These are phyloP conservation scores for Caracal caracal DNA, from an alignment of 2,113 vertebrate species.

Conservation along the genomic window DNA sequence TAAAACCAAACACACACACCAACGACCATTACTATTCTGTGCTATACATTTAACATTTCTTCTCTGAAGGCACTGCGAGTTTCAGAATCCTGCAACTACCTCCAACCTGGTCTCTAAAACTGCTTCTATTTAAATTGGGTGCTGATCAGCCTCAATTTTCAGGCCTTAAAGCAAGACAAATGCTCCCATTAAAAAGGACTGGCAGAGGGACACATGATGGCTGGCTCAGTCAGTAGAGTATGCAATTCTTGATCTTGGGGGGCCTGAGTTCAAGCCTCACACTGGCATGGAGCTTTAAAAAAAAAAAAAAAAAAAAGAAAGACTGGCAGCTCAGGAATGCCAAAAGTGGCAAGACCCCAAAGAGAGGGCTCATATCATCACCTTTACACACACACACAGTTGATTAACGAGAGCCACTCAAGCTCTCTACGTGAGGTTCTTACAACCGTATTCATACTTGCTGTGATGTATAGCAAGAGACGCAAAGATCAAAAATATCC, in stretches of 20 bases:
- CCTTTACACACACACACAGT: neutral
- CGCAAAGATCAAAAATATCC: conserved; percentile 25
- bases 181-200: neutral
- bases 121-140: conserved; percentile 8
- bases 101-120: conserved; percentile 26
- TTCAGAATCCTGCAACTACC: conserved; percentile 9
- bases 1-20: neutral
- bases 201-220: neutral
- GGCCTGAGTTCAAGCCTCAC: neutral
- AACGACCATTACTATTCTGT: neutral
- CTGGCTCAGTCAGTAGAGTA: neutral
- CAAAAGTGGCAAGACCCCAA: neutral
- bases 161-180: neutral
- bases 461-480: neutral
- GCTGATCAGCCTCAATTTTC: neutral
- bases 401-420: neutral
- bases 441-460: conserved; percentile 11
- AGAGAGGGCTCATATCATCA: neutral
- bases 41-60: neutral
- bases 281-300: neutral
- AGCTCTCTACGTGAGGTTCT: conserved; percentile 29
- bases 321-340: neutral
- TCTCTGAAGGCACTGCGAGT: neutral
- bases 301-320: neutral
- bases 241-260: neutral